Evolutionary conservation across 1,140 invertebrate genomes (phyloP).

Genomic region (Brachystomella parvula): DNA sequence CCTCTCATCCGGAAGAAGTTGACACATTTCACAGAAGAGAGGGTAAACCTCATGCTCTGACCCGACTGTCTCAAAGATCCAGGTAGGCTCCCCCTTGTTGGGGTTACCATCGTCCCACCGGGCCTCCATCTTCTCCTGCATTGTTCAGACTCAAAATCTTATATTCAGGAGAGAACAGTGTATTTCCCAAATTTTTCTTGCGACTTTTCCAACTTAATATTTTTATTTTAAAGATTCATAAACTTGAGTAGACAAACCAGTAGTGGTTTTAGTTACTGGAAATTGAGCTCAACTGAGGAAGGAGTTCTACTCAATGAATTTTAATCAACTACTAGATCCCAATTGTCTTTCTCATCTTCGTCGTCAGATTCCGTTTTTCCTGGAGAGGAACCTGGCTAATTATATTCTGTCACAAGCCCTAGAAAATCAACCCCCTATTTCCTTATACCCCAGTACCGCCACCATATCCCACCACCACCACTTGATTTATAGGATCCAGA

Average conservation of each 20-base stretch:
- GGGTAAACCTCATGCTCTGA: constrained; percentile 7
- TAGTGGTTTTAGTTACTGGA: too few species aligned
- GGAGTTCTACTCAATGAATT: too few species aligned
- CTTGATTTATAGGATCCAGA: not conserved
- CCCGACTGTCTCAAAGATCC: not conserved
- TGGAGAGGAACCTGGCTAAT: not conserved
- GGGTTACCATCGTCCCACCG: not conserved
- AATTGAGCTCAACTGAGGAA: too few species aligned
- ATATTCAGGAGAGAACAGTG: not conserved
- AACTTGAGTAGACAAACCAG: too few species aligned
- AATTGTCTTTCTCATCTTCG: not conserved
- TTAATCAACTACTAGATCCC: too few species aligned
- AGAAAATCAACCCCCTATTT: not conserved
- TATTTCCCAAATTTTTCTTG: not conserved
- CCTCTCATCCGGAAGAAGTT: constrained; percentile 42
- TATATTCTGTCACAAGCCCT: not conserved
- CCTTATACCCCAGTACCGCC: not conserved
- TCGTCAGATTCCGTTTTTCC: not conserved
- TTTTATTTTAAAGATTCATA: too few species aligned
- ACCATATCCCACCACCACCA: not conserved
- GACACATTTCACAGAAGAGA: constrained; percentile 44
- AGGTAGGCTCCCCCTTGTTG: not conserved
- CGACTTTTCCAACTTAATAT: not conserved
- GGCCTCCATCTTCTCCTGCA: not conserved
- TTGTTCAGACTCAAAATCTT: not conserved